A percentile compares a stretch with the other conserved stretches of the same genome.
phyloP scores from a whole-genome alignment of 2,888 invertebrate genomes.

The Druceiella hillmani region DNA sequence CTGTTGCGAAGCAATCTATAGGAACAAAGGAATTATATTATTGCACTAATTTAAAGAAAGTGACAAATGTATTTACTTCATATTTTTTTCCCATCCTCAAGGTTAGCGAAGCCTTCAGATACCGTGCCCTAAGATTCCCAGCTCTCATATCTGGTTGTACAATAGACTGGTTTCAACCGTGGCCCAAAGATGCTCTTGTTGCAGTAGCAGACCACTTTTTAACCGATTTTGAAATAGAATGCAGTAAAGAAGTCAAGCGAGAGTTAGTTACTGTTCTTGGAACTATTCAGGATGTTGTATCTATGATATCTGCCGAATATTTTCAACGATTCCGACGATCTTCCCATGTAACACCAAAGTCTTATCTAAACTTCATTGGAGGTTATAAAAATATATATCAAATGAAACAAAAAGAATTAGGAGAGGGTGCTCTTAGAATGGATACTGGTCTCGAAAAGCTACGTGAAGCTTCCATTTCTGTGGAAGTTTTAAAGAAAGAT shows the following conservation, averaged over 20 bases:
- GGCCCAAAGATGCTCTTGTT: slow-evolving; percentile 93
- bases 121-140: slow-evolving; percentile 86
- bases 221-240: slow-evolving; percentile 82
- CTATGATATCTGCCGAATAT: slow-evolving; percentile 78
- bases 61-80: too few species aligned
- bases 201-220: slow-evolving; percentile 91
- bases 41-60: too few species aligned
- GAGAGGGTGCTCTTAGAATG: slow-evolving; percentile 88
- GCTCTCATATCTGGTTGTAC: slow-evolving; percentile 97
- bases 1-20: too few species aligned
- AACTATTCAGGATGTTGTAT: slow-evolving; percentile 89
- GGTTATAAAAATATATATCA: slow-evolving; percentile 94
- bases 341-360: slow-evolving; percentile 96
- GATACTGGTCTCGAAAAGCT: slow-evolving; percentile 93
- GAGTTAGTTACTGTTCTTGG: slow-evolving; percentile 88
- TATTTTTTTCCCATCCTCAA: too few species aligned
- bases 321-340: slow-evolving; percentile 88
- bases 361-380: slow-evolving; percentile 90
- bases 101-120: slow-evolving; percentile 95
- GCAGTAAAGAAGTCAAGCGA: slow-evolving; percentile 74
- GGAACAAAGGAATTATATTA: too few species aligned
- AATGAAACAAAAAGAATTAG: slow-evolving; percentile 82
- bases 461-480: slow-evolving; percentile 91
- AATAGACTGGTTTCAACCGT: slow-evolving; percentile 97
- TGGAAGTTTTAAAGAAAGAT: slow-evolving; percentile 86